Conservation (phyloP, 2,797 vertebrate species). For the Bovichtus diacanthus region DNA sequence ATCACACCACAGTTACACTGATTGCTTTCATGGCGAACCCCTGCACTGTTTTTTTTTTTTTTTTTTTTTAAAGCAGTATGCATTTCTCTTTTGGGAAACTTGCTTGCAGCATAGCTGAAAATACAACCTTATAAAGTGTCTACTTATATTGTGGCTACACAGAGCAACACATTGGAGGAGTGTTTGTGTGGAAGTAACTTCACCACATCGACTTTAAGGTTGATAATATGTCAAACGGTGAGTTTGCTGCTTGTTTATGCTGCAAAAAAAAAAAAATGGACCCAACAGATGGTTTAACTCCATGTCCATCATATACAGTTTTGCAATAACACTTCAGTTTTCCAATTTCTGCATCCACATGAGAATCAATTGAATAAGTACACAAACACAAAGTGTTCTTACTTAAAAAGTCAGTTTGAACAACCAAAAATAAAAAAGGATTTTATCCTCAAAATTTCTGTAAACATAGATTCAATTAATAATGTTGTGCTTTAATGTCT, state of each 20-base stretch:
- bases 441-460: background rate
- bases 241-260: too few relatives aligned
- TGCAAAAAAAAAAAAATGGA: too few relatives aligned
- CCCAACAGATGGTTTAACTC: background rate
- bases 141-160: background rate
- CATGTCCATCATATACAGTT: background rate
- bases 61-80: background rate
- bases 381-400: background rate
- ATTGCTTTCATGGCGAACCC: background rate
- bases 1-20: background rate
- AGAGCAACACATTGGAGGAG: background rate
- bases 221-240: background rate
- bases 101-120: background rate
- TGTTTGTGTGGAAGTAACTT: background rate
- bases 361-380: background rate
- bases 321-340: background rate
- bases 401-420: constrained; percentile 10
- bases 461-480: background rate
- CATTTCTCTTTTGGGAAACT: background rate
- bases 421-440: background rate
- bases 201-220: background rate
- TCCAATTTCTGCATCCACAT: background rate
- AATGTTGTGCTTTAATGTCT: background rate
- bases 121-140: background rate
- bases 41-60: background rate